These are phyloP conservation scores for Clarias gariepinus DNA, from an alignment of 2,113 vertebrate species.

Conservation along the genomic window DNA sequence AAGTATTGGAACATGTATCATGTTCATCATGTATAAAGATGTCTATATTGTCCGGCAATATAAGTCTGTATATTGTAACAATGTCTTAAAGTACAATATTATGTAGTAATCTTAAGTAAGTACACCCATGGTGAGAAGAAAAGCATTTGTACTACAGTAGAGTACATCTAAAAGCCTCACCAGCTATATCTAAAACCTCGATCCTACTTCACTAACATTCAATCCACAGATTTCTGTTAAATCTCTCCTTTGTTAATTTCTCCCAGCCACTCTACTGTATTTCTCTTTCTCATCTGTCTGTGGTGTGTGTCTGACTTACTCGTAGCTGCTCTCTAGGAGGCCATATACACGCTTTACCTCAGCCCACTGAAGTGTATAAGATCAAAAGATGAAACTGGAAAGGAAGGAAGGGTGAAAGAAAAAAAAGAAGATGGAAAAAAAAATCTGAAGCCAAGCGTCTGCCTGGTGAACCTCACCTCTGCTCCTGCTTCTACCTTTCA, in stretches of 20 bases:
- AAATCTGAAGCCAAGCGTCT: background rate
- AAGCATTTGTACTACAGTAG: background rate
- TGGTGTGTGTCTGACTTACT: constrained; percentile 13
- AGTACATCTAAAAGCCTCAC: background rate
- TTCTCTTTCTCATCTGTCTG: background rate
- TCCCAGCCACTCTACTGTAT: constrained; percentile 11
- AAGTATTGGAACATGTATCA: background rate
- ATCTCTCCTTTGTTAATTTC: background rate
- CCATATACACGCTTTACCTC: background rate
- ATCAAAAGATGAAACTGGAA: constrained; percentile 31
- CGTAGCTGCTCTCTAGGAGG: constrained; percentile 13
- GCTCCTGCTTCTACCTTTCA: background rate
- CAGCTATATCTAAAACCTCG: background rate
- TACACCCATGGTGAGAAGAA: background rate
- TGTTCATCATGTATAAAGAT: too few relatives aligned
- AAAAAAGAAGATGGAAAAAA: background rate
- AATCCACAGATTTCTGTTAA: background rate
- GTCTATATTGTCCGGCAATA: too few relatives aligned
- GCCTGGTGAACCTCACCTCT: constrained; percentile 9
- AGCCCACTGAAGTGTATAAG: constrained; percentile 23
- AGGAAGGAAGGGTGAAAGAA: constrained; percentile 16
- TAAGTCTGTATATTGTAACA: too few relatives aligned
- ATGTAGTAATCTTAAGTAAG: too few relatives aligned
- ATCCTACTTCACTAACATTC: background rate
- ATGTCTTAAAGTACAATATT: too few relatives aligned